Conservation (phyloP, 2,888 invertebrate species). For the Pandemis heparana region DNA sequence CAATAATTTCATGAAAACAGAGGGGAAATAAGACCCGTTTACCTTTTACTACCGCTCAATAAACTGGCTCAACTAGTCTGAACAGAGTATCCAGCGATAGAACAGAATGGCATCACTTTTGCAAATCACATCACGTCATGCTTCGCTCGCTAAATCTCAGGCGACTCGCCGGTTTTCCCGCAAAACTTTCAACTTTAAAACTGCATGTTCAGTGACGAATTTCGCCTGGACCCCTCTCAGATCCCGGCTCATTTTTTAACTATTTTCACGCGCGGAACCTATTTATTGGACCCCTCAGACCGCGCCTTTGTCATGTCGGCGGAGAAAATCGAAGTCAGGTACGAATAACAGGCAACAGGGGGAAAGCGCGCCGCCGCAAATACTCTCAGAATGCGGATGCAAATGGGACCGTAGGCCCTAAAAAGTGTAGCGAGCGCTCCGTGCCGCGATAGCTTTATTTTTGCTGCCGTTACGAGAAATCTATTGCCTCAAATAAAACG, state of each 20-base stretch:
- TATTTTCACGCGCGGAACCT: constrained; percentile 75
- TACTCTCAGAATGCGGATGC: constrained; percentile 81
- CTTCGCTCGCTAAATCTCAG: constrained; percentile 49
- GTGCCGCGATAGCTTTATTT: constrained; percentile 77
- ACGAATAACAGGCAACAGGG: constrained; percentile 63
- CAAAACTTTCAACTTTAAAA: constrained; percentile 57
- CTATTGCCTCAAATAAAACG: constrained; percentile 81
- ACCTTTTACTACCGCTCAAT: constrained; percentile 28
- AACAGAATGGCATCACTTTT: constrained; percentile 59
- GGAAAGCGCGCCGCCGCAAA: constrained; percentile 77
- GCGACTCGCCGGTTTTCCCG: constrained; percentile 42
- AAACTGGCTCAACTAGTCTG: constrained; percentile 35
- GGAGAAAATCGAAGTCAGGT: constrained; percentile 81
- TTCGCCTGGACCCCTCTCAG: constrained; percentile 57
- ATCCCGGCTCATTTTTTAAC: constrained; percentile 71
- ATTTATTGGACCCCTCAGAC: constrained; percentile 82
- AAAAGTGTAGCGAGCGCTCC: constrained; percentile 73
- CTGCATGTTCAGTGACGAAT: constrained; percentile 55
- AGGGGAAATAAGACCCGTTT: background rate
- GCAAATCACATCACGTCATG: constrained; percentile 64
- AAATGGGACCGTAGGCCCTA: constrained; percentile 78
- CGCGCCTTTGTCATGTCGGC: constrained; percentile 83
- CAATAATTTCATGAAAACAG: background rate
- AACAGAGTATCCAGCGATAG: constrained; percentile 46
- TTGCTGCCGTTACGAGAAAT: constrained; percentile 78